Conservation (phyloP, 2,113 vertebrate species). For the Pteropus alecto region DNA sequence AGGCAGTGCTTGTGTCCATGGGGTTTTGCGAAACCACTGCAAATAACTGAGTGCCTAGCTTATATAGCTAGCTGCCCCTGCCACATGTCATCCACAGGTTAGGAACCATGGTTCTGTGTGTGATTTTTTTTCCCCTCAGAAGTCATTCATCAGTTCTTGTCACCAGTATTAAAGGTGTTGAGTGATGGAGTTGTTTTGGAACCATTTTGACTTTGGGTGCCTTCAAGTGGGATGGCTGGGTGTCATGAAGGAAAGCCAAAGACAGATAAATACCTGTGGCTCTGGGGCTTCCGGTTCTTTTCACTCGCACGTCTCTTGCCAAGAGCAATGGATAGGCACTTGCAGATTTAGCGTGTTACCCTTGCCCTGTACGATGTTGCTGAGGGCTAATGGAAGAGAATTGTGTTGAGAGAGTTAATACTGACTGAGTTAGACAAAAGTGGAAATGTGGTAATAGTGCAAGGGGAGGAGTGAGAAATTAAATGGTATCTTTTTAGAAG, state of each 20-base stretch:
- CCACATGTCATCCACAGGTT: not conserved
- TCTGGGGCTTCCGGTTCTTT: not conserved
- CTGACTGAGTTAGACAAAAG: slow-evolving; percentile 75
- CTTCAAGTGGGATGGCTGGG: not conserved
- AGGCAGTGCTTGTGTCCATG: not conserved
- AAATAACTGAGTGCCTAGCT: not conserved
- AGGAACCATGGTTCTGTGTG: not conserved
- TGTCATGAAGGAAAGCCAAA: not conserved
- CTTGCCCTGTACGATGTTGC: not conserved
- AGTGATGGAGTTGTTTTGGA: not conserved
- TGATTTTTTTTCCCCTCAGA: not conserved
- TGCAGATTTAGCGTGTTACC: not conserved
- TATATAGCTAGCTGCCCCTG: rapidly evolving
- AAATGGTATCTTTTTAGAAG: slow-evolving; percentile 84
- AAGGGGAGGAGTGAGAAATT: slow-evolving; percentile 81
- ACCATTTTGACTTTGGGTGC: not conserved
- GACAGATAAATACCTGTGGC: not conserved
- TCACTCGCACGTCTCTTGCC: not conserved
- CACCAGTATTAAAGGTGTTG: not conserved
- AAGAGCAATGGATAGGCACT: not conserved
- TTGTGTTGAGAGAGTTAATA: slow-evolving; percentile 77
- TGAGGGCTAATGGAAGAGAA: slow-evolving; percentile 29
- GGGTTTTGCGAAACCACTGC: not conserved
- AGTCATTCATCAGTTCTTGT: not conserved
- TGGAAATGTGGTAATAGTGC: slow-evolving; percentile 73